Base-by-base conservation (phyloP, 2,113 vertebrate species). In the Caranx melampygus region DNA sequence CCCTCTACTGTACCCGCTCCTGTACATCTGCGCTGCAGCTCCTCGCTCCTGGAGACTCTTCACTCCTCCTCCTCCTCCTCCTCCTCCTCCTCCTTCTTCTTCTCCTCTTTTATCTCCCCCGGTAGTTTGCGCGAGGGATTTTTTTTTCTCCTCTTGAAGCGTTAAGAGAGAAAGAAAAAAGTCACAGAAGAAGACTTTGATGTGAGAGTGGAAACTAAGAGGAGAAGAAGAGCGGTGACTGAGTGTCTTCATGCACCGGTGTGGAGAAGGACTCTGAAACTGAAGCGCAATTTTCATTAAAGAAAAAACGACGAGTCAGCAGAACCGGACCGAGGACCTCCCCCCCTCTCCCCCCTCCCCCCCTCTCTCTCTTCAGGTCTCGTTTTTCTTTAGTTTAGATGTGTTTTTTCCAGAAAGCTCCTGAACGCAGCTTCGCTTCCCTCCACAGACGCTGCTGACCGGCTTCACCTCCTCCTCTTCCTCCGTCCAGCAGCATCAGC, bases 381-480 rank as follows among this genome's bases (percentile, higher is more conserved):
- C 51, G 18, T 42, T 75, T 65, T 15, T 9, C 37, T 37, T 37
- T 26, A 44, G 11, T 51, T 54, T 15, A 26, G 26, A 1, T 61
- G 54, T 20, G 5, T 77, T 13, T 74, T 31, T 61, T 1, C 63
- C 34, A 8, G 15, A 82, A 73, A 61, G 40, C 55, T 81, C 49
- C 60, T 72, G 71, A 14, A 76, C 45, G 54, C 52, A 49, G 72
- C 51, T 45, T 75, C 21, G 57, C 79, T 61, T 52, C 42, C 21
- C 49, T 18, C 63, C 59, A 52, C 51, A 52, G 20, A 45, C 55
- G 60, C 67, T 49, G 21, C 65, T 77, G 78, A 63, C 70, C 77
- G 42, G 58, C 51, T 26, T 75, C 73, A n/a, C 45, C 44, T 59
- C 72, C 73, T 37, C 54, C 44, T 14, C 26, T 20, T 34, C 21